Evolutionary conservation across 1,140 invertebrate genomes (phyloP).

Genomic region (Danaus plexippus): DNA sequence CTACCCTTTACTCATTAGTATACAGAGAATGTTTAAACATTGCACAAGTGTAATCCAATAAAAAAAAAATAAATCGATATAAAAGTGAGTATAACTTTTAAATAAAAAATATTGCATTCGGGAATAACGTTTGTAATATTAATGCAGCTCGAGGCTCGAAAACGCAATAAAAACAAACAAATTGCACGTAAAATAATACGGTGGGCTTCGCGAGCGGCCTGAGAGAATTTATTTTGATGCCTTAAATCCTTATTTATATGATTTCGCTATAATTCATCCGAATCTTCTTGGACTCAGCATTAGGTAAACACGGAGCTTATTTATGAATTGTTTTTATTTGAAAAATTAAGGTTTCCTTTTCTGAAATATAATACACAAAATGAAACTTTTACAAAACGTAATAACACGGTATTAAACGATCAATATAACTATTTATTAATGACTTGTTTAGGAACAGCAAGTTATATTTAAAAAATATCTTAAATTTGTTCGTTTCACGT

Average conservation of each 20-base stretch:
- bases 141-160: constrained; percentile 20
- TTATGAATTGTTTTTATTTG: too few relatives aligned
- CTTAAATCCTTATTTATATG: constrained; percentile 66
- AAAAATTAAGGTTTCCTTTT: constrained; percentile 7
- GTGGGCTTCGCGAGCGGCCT: constrained; percentile 36
- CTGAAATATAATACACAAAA: constrained; percentile 9
- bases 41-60: too few relatives aligned
- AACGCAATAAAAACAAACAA: constrained; percentile 59
- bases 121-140: constrained; percentile 18
- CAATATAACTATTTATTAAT: too few relatives aligned
- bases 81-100: too few relatives aligned
- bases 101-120: constrained; percentile 18
- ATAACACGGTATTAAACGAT: too few relatives aligned
- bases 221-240: constrained; percentile 53
- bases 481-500: not conserved
- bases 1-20: too few relatives aligned
- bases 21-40: too few relatives aligned
- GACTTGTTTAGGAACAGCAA: too few relatives aligned
- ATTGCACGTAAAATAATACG: constrained; percentile 60
- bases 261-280: constrained; percentile 56
- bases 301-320: constrained; percentile 4
- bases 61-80: too few relatives aligned
- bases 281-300: constrained; percentile 32
- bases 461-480: too few relatives aligned
- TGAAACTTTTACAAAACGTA: not conserved